phyloP scores from a whole-genome alignment of 2,888 invertebrate genomes.

The Leptinotarsa tumamoca region DNA sequence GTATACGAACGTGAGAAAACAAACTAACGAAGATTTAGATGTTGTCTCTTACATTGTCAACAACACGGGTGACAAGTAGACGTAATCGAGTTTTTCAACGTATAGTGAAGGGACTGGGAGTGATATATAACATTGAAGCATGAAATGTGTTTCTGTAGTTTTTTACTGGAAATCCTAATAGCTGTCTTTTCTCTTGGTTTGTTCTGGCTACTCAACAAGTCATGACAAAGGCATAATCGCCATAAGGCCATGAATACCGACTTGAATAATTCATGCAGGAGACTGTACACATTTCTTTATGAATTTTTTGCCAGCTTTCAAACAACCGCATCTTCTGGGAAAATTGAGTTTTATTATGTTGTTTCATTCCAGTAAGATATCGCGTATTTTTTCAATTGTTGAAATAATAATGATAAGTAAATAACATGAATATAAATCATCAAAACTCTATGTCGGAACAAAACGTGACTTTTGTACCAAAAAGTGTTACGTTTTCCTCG shows the following conservation, averaged over 20 bases:
- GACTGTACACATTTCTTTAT: neutral
- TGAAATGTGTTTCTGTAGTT: constrained; percentile 14
- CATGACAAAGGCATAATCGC: neutral
- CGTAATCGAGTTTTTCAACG: constrained; percentile 26
- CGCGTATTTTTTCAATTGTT: too few species aligned
- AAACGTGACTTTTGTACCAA: too few species aligned
- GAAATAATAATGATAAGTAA: too few species aligned
- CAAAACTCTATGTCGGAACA: too few species aligned
- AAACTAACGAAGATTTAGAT: constrained; percentile 48
- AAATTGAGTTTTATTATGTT: too few species aligned
- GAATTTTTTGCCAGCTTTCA: too few species aligned
- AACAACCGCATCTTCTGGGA: too few species aligned
- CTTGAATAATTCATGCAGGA: neutral
- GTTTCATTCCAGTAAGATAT: too few species aligned
- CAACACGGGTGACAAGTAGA: constrained; percentile 41
- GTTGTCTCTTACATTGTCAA: constrained; percentile 43
- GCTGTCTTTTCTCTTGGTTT: neutral
- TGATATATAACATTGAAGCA: constrained; percentile 34
- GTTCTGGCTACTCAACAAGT: neutral
- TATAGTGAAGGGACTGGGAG: constrained; percentile 28
- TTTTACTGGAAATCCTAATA: constrained; percentile 1
- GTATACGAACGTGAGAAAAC: constrained; percentile 25
- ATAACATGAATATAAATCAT: too few species aligned
- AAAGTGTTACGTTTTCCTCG: too few species aligned
- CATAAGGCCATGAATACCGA: neutral